Base-by-base conservation (phyloP, 1,140 invertebrate genomes). In the Macrosteles quadrilineatus region DNA sequence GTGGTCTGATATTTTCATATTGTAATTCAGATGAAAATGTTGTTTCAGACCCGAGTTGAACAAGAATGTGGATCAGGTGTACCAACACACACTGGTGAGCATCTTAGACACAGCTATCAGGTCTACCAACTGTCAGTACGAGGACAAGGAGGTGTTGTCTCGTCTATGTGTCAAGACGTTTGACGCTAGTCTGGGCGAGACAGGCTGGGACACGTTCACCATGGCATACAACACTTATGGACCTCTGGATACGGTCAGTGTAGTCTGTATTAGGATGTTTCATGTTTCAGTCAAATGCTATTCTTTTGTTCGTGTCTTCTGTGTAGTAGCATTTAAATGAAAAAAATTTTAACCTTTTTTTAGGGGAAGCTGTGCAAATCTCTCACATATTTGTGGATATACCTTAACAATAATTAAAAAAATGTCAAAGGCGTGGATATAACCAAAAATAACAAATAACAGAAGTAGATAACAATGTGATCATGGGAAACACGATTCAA, bases 141-240 rank as follows among this genome's bases (percentile, higher is more conserved):
- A 98, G 77, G 92, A 96, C 77, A 87, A 89, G 40, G 95, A 98
- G 80, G 93, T 98, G 31, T 84, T 97, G 0, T 88, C 91, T 73
- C 83, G 95, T 19, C 81, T 98, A 12, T 94, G 96, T 83, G 91
- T 97, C 14, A 88, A 91, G 76, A 84, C 96, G 19, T 87, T 97
- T 71, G 87, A 90, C 31, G 84, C 87, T 6, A 90, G 87, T 27
- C 84, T 87, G n/a, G 82, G 92, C 30, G 96, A 98, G 80, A 88
- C 85, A 68, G 96, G 96, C 1, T 98, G 96, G 96, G 96, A 98
- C 83, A 92, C 98, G 50, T 97, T 98, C 80, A 92, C 91, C 76
- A 83, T 99, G 59, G 90, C 95, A 78, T 99, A 99, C 81, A 91
- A 94, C 69, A 91, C 96, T 2, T 90, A 94, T 79, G 96, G 96